These are phyloP conservation scores for Crematogaster levior DNA, from an alignment of 2,888 invertebrate genomes.

Conservation along the genomic window DNA sequence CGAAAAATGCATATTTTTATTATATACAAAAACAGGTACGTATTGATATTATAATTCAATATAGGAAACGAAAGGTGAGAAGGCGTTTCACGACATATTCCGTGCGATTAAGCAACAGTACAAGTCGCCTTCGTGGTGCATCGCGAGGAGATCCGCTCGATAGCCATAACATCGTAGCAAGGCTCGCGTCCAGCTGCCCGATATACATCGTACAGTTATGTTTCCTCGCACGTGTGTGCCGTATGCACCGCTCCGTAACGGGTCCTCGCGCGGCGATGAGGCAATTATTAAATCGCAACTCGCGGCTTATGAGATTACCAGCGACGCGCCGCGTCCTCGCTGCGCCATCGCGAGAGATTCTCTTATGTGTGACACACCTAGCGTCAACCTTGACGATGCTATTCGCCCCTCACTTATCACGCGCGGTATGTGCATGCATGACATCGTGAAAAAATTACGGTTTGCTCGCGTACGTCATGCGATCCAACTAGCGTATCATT, in stretches of 20 bases:
- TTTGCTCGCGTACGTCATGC: background rate
- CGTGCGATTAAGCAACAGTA: constrained; percentile 5
- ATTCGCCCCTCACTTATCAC: constrained; percentile 17
- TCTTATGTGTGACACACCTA: constrained; percentile 35
- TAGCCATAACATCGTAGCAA: constrained; percentile 15
- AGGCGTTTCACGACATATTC: background rate
- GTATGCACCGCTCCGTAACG: constrained; percentile 42
- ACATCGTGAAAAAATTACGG: constrained; percentile 43
- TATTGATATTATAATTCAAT: background rate
- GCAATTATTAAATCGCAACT: constrained; percentile 52
- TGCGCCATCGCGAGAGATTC: constrained; percentile 14
- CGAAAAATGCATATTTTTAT: background rate
- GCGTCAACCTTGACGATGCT: constrained; percentile 28
- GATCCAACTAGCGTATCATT: background rate
- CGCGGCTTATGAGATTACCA: background rate
- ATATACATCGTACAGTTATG: constrained; percentile 47
- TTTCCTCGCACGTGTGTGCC: constrained; percentile 21
- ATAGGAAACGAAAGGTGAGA: constrained; percentile 1
- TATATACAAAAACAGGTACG: background rate
- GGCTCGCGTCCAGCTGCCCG: constrained; percentile 20
- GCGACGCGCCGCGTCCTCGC: background rate
- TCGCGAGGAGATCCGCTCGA: background rate
- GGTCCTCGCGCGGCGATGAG: constrained; percentile 36
- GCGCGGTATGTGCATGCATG: constrained; percentile 28
- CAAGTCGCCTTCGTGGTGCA: background rate